Evolutionary conservation across 2,797 vertebrate genomes (phyloP).

Genomic region (Rhyacichthys aspro): DNA sequence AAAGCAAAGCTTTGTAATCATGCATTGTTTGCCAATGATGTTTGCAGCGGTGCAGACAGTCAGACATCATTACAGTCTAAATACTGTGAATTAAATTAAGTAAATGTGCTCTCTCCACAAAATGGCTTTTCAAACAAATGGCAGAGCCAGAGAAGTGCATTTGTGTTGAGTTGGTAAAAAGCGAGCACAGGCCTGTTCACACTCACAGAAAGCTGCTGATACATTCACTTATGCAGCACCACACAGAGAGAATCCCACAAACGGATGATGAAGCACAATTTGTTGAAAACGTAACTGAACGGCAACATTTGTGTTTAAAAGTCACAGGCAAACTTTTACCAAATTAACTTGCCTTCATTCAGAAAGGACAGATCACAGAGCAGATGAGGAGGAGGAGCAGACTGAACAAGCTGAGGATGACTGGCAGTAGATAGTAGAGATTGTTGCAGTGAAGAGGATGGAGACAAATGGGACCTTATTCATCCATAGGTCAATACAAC

Average conservation of each 20-base stretch:
- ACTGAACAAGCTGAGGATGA: too few relatives aligned
- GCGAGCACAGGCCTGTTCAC: neutral
- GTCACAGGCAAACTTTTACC: too few relatives aligned
- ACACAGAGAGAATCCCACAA: neutral
- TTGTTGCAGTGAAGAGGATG: too few relatives aligned
- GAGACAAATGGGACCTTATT: too few relatives aligned
- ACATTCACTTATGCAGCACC: constrained; percentile 5
- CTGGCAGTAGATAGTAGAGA: too few relatives aligned
- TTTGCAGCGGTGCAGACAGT: constrained; percentile 61
- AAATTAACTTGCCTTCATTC: too few relatives aligned
- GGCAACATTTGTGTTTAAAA: neutral
- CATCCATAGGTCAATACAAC: too few relatives aligned
- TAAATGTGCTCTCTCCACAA: constrained; percentile 42
- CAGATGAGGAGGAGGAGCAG: too few relatives aligned
- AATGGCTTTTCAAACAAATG: constrained; percentile 54
- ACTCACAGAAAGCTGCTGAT: constrained; percentile 16
- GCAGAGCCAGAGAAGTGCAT: constrained; percentile 14
- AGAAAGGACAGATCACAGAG: too few relatives aligned
- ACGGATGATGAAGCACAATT: neutral
- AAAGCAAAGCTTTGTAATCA: constrained; percentile 56
- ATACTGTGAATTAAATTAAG: constrained; percentile 64
- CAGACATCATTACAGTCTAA: constrained; percentile 67
- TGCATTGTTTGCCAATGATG: constrained; percentile 61
- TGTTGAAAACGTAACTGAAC: neutral
- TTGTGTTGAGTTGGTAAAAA: constrained; percentile 28